Evolutionary conservation across 2,113 vertebrate genomes (phyloP).

Genomic region (Sorex fumeus): DNA sequence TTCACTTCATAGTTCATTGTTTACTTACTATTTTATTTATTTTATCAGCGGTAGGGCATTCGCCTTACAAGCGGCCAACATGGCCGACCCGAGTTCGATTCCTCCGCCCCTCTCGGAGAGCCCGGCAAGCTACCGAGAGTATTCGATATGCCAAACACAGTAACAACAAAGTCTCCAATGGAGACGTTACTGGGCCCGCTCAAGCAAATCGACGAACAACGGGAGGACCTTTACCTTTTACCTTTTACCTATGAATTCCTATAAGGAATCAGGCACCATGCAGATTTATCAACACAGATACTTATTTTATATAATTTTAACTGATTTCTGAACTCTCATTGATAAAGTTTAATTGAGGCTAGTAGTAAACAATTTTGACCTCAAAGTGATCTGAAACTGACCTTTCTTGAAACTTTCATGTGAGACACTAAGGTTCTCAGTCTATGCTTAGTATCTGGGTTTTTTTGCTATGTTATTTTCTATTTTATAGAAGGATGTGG

Average conservation of each 20-base stretch:
- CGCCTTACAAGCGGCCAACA: too few species aligned
- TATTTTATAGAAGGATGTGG: neutral
- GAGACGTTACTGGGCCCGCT: too few species aligned
- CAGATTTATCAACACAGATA: neutral
- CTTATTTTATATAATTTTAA: neutral
- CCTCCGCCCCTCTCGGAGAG: too few species aligned
- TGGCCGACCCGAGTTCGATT: too few species aligned
- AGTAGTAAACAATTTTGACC: neutral
- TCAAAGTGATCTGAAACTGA: neutral
- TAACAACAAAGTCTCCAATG: too few species aligned
- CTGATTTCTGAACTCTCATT: slow-evolving; percentile 15
- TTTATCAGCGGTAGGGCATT: too few species aligned
- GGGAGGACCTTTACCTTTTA: too few species aligned
- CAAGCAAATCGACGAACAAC: too few species aligned
- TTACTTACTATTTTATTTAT: neutral
- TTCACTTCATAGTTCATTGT: neutral
- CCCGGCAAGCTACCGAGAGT: too few species aligned
- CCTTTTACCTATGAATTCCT: neutral
- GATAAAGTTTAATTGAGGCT: neutral
- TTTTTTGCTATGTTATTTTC: neutral
- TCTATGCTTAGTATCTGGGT: rapidly evolving
- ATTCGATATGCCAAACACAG: too few species aligned
- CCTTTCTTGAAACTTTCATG: neutral
- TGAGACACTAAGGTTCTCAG: neutral
- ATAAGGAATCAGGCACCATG: neutral